Evolutionary conservation across 1,140 invertebrate species (phyloP).

Genomic region (Papilio glaucus): DNA sequence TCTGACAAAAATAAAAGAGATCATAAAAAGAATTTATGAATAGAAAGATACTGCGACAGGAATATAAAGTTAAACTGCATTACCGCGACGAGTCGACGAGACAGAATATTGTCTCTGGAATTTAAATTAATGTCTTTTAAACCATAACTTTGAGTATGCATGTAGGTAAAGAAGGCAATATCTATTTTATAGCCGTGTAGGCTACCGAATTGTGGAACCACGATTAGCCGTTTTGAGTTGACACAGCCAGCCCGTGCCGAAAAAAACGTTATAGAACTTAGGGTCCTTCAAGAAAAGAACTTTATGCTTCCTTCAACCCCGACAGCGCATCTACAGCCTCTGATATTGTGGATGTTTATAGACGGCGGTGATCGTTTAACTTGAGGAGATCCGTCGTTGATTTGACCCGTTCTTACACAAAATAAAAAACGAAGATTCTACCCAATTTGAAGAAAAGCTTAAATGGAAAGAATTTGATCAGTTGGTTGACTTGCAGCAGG

Average conservation of each 20-base stretch:
- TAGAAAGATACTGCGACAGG: not conserved
- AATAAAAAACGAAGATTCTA: too few species aligned
- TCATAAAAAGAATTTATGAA: slow-evolving; percentile 20
- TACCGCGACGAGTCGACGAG: not conserved
- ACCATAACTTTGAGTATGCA: not conserved
- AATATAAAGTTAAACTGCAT: slow-evolving; percentile 21
- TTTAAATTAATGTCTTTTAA: not conserved
- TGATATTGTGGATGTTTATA: too few species aligned
- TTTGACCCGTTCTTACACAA: too few species aligned
- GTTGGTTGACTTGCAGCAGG: not conserved
- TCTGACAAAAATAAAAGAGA: slow-evolving; percentile 19
- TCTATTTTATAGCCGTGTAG: not conserved
- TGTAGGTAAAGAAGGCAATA: not conserved
- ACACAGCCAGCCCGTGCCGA: too few species aligned
- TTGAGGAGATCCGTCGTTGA: too few species aligned
- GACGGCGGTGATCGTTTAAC: too few species aligned
- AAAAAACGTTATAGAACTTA: too few species aligned
- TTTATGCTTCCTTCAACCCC: too few species aligned
- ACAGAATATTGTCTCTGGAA: not conserved
- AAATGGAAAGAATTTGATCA: not conserved
- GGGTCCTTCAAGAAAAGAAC: too few species aligned
- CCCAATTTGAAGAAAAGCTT: not conserved
- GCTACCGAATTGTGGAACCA: too few species aligned
- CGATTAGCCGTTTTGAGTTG: too few species aligned
- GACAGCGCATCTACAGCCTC: too few species aligned